Evolutionary conservation across 1,140 invertebrate genomes (phyloP).

Genomic region (Euglossa dilemma): DNA sequence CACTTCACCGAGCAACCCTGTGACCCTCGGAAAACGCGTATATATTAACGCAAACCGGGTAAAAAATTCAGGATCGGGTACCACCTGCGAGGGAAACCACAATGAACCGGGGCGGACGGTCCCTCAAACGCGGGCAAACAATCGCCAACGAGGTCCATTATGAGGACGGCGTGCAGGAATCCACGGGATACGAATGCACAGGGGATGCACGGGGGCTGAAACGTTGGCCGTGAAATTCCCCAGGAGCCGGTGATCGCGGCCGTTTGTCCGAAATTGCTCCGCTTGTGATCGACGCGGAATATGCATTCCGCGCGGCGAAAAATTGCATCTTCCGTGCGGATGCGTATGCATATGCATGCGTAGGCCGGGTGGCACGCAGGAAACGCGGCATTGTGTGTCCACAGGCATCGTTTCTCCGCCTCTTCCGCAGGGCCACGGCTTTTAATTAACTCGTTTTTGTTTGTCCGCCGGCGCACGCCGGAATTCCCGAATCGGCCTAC

Average conservation of each 20-base stretch:
- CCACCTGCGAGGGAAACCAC: too few relatives aligned
- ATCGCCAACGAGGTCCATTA: neutral
- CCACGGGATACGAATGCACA: neutral
- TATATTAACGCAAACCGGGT: too few relatives aligned
- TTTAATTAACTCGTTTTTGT: conserved; percentile 55
- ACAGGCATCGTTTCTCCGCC: neutral
- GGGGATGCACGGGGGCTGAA: too few relatives aligned
- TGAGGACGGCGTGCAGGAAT: neutral
- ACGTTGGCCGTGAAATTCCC: conserved; percentile 15
- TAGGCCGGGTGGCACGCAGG: neutral
- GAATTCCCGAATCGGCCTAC: conserved; percentile 32
- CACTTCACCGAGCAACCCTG: too few relatives aligned
- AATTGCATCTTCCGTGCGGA: conserved; percentile 38
- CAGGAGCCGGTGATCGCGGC: conserved; percentile 20
- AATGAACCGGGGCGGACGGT: too few relatives aligned
- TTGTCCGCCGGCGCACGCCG: conserved; percentile 24
- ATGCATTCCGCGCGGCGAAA: conserved; percentile 37
- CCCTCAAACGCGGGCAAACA: neutral
- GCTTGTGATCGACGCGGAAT: conserved; percentile 51
- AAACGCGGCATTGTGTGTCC: conserved; percentile 12
- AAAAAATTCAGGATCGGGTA: too few relatives aligned
- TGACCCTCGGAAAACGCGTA: too few relatives aligned
- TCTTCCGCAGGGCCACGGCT: conserved; percentile 1
- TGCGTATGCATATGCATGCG: conserved; percentile 60
- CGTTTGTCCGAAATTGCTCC: conserved; percentile 48